A percentile compares a stretch with the other conserved stretches of the same genome.
These are phyloP conservation scores for Karalla daura DNA, from an alignment of 2,797 vertebrate genomes.

Conservation along the genomic window DNA sequence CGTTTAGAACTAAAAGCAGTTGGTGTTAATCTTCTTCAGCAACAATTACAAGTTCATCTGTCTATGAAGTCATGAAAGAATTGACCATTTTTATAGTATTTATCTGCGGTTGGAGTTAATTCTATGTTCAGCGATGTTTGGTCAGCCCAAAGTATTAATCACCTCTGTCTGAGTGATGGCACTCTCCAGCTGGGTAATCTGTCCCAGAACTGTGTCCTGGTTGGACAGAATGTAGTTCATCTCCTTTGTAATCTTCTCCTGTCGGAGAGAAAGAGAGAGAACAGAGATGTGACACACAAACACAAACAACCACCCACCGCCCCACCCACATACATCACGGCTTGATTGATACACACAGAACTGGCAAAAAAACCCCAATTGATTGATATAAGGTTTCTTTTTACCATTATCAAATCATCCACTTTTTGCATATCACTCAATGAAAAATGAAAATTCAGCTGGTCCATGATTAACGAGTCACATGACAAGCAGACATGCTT, in stretches of 20 bases:
- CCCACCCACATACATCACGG: neutral
- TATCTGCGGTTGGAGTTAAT: conserved; percentile 7
- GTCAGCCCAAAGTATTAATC: conserved; percentile 45
- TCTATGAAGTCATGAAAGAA: neutral
- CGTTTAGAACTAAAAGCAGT: too few relatives aligned
- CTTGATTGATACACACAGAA: neutral
- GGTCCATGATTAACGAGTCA: too few relatives aligned
- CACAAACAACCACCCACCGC: neutral
- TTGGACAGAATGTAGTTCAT: conserved; percentile 93
- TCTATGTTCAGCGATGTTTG: conserved; percentile 12
- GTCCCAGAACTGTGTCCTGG: conserved; percentile 92
- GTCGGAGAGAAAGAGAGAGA: conserved; percentile 57
- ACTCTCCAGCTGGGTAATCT: conserved; percentile 95
- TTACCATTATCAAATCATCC: neutral
- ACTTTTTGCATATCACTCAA: neutral
- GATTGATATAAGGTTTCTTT: neutral
- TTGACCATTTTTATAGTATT: neutral
- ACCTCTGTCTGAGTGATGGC: conserved; percentile 94
- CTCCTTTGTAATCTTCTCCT: conserved; percentile 97
- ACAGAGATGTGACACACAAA: conserved; percentile 1
- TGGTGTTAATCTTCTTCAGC: too few relatives aligned
- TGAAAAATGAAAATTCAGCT: too few relatives aligned
- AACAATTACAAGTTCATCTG: neutral
- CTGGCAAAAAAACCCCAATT: too few relatives aligned
- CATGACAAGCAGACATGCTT: too few relatives aligned